phyloP scores from a whole-genome alignment of 2,113 vertebrate genomes.

The Semicossyphus pulcher region DNA sequence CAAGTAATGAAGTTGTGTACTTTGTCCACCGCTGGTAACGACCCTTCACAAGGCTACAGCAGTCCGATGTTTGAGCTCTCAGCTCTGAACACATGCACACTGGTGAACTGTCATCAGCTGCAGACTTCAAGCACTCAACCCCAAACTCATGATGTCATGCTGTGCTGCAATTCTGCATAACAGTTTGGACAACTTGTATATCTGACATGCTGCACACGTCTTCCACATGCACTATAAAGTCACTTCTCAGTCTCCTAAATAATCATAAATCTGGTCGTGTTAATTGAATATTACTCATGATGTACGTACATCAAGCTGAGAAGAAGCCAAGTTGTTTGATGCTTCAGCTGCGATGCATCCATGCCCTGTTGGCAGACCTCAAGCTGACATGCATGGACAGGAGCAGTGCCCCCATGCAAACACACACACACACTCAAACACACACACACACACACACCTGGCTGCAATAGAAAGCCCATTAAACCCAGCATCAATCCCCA shows the following conservation, averaged over 20 bases:
- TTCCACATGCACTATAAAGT: not conserved
- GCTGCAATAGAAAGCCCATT: constrained; percentile 12
- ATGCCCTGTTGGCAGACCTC: not conserved
- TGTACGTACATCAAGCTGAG: not conserved
- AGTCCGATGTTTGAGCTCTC: too few species aligned
- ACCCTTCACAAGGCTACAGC: too few species aligned
- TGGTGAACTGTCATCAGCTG: too few species aligned
- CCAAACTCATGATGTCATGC: not conserved
- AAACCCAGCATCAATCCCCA: not conserved
- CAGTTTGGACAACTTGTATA: not conserved
- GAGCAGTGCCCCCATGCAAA: not conserved
- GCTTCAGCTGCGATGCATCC: constrained; percentile 12
- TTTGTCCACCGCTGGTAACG: too few species aligned
- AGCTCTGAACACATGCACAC: too few species aligned
- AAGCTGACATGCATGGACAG: constrained; percentile 2
- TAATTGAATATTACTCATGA: not conserved
- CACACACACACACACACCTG: not conserved
- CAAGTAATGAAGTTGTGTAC: too few species aligned
- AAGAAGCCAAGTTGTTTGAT: not conserved
- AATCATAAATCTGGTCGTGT: too few species aligned
- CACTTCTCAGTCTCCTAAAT: not conserved
- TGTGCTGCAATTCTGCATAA: not conserved
- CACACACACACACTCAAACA: not conserved
- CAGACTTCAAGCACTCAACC: too few species aligned
- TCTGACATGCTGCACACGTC: not conserved